Evolutionary conservation across 2,797 vertebrate genomes (phyloP).

Genomic region (Pangasius mekongensis): DNA sequence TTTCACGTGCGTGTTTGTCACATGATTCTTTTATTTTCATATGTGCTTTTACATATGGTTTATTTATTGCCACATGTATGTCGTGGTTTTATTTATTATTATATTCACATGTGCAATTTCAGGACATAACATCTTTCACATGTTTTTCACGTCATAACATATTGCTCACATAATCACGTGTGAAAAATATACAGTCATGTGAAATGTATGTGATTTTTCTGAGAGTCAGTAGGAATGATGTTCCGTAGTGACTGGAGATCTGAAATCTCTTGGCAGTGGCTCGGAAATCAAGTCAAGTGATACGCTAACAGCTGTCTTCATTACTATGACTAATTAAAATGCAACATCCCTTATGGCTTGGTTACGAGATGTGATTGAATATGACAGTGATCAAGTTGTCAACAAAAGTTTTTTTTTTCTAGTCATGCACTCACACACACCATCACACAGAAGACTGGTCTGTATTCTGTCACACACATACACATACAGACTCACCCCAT

Average conservation of each 20-base stretch:
- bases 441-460: slow-evolving; percentile 25
- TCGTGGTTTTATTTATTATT: neutral
- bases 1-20: neutral
- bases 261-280: slow-evolving; percentile 48
- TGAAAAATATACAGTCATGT: neutral
- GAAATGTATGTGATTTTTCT: slow-evolving; percentile 4
- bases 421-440: slow-evolving; percentile 37
- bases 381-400: slow-evolving; percentile 61
- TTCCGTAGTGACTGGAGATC: slow-evolving; percentile 14
- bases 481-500: slow-evolving; percentile 29
- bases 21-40: neutral
- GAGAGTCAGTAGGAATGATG: neutral
- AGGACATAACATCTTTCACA: neutral
- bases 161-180: neutral
- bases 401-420: slow-evolving; percentile 53
- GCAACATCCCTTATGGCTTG: slow-evolving; percentile 58
- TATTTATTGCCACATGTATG: neutral
- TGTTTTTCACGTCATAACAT: no score
- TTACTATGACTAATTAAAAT: slow-evolving; percentile 64
- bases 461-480: slow-evolving; percentile 20
- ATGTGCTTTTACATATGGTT: neutral
- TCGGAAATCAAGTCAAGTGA: slow-evolving; percentile 53
- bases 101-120: neutral
- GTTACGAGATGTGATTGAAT: slow-evolving; percentile 60
- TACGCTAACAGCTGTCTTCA: slow-evolving; percentile 63